Base-by-base conservation (phyloP, 2,797 vertebrate genomes). In the Lutjanus argentimaculatus region DNA sequence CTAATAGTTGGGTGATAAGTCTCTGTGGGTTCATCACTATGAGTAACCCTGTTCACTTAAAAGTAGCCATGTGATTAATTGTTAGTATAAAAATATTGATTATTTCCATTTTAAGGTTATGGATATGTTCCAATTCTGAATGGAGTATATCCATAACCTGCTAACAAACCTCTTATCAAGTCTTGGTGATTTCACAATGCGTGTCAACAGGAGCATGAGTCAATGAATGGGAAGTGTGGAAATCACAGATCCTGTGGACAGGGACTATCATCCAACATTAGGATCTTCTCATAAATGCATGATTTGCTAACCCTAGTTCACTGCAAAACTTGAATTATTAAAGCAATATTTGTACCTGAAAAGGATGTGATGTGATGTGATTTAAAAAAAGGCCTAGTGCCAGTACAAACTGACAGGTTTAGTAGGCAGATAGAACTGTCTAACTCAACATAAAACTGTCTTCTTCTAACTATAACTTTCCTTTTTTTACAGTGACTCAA, bases 401-500 rank as follows among this genome's bases (percentile, higher is more conserved):
- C 14, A 15, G 17, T 48, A 6, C 1, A 43, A 67, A 40, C 25
- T 52, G 42, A 25, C 16, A n/a, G n/a, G 8, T 53, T 36, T 15
- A 14, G 16, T 21, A 45, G 19, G n/a, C n/a, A 51, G 8, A 57
- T 21, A 36, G 14, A 68, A 36, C 10, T 16, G 10, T 55, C 16
- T 17, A 49, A 56, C 21, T 57, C 40, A 73, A 4, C 61, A 51
- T 36, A 25, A 55, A 57, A 52, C 30, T 22, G 7, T 67, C 14
- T 8, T 55, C 13, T 19, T 53, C 36, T 52, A 3, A 55, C 25
- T 30, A 8, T 64, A 2, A 14, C 67, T 42, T 70, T 57, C 15
- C 16, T 67, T 59, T 7, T 79, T 70, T 75, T 63, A 55, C 72
- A 88, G 87, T 45, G 22, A 43, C 66, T 65, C 16, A n/a, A 40